Base-by-base conservation (phyloP, 1,140 invertebrate species). In the Trichoplusia ni region DNA sequence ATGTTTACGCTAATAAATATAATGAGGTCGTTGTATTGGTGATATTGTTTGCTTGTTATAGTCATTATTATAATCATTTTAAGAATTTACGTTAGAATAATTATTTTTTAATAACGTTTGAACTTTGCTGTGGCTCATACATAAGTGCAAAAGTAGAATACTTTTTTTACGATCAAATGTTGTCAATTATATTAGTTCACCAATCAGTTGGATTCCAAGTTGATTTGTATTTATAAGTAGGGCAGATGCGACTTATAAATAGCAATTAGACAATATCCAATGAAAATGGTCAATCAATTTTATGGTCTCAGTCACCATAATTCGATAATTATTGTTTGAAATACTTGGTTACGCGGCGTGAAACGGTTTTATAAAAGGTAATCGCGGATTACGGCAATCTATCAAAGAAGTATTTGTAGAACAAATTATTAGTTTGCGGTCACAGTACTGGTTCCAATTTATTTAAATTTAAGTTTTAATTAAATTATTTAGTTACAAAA, bases 321-420 rank as follows among this genome's bases (percentile, higher is more conserved):
- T 64, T 53, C 44, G 31, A 64, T 69, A 64, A 40, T 61, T 64
- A 37, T 27, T n/a, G n/a, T n/a, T 42, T 56, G 37, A 61, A 64
- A 56, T 44, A 27, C n/a, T 23, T n/a, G 54, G 46, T 64, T 67
- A 64, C 56, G 60, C 38, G 40, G 49, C 65, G 49, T 59, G 67
- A 59, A 64, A 64, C 25, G 35, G 29, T 16, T 33, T 64, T 54
- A 46, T 53, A 18, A 54, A 53, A 38, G 42, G 25, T 11, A 37
- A 47, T 53, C 58, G 21, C 19, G 40, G 51, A n/a, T 54, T 37
- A 44, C 11, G 23, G 51, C 62, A 47, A 58, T 29, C 16, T n/a
- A 25, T 37, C 19, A 16, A 8, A 19, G 47, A 33, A 49, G 38
- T 61, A 46, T 19, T 49, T 23, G 53, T 51, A 59, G n/a, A 35